Evolutionary conservation across 2,113 vertebrate genomes (phyloP).

Genomic region (Tautogolabrus adspersus): DNA sequence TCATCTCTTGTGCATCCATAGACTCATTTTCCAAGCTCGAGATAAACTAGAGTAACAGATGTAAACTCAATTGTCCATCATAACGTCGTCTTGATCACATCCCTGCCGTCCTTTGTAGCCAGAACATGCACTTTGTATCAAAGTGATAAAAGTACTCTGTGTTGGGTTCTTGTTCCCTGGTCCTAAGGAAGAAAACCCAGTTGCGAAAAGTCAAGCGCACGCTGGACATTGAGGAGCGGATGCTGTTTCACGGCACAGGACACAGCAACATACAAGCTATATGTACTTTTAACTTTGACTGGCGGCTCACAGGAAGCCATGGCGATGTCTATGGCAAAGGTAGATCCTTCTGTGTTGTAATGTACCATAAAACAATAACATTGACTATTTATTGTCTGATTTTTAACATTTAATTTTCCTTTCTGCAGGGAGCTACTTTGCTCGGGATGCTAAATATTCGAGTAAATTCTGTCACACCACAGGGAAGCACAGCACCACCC

Average conservation of each 20-base stretch:
- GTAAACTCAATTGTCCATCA: neutral
- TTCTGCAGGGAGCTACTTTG: slow-evolving; percentile 93
- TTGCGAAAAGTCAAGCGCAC: slow-evolving; percentile 92
- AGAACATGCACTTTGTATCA: neutral
- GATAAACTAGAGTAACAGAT: neutral
- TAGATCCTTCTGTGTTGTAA: slow-evolving; percentile 63
- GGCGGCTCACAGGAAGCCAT: slow-evolving; percentile 95
- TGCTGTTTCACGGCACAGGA: slow-evolving; percentile 98
- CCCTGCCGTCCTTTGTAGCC: neutral
- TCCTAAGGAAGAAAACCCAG: slow-evolving; percentile 93
- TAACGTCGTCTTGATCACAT: neutral
- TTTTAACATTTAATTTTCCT: slow-evolving; percentile 5
- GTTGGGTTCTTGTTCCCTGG: slow-evolving; percentile 45
- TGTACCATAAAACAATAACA: slow-evolving; percentile 1
- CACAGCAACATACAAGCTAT: slow-evolving; percentile 96
- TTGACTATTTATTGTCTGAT: neutral
- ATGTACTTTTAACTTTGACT: slow-evolving; percentile 98
- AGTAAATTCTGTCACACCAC: slow-evolving; percentile 95
- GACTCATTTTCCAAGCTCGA: neutral
- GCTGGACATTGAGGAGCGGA: slow-evolving; percentile 90
- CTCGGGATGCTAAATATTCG: slow-evolving; percentile 92
- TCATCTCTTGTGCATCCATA: too few relatives aligned
- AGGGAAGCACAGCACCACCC: slow-evolving; percentile 89
- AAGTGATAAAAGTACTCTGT: slow-evolving; percentile 23
- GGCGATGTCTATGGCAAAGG: slow-evolving; percentile 96